phyloP scores from a whole-genome alignment of 2,797 vertebrate species.

The Myiotriccus ornatus region DNA sequence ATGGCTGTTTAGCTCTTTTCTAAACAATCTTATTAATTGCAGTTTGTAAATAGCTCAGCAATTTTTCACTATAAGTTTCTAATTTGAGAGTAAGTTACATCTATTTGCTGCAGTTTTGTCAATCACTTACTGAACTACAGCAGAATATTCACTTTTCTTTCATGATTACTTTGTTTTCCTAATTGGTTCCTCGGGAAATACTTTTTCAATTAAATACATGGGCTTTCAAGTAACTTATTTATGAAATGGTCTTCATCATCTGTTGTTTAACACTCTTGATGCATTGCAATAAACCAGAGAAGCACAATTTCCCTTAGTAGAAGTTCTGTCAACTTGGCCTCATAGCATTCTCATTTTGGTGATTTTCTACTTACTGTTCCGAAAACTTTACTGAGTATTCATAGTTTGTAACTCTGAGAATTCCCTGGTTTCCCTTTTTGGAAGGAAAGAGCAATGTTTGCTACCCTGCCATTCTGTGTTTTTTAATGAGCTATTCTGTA shows the following conservation, averaged over 20 bases:
- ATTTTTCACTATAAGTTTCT: not conserved
- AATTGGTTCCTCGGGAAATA: slow-evolving; percentile 29
- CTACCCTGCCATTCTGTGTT: not conserved
- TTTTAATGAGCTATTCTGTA: slow-evolving; percentile 35
- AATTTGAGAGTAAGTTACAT: not conserved
- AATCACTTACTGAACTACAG: not conserved
- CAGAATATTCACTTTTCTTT: not conserved
- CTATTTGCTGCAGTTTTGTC: not conserved
- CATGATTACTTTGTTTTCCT: slow-evolving; percentile 2
- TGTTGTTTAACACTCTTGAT: not conserved
- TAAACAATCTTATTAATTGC: not conserved
- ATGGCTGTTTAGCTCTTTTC: not conserved
- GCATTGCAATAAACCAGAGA: not conserved
- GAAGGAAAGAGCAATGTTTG: slow-evolving; percentile 1
- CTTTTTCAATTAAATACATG: not conserved
- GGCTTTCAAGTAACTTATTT: slow-evolving; percentile 20
- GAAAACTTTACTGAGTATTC: slow-evolving; percentile 20
- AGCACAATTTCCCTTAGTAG: not conserved
- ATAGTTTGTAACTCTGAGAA: not conserved
- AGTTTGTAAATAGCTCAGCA: not conserved
- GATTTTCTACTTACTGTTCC: not conserved
- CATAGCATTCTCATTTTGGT: not conserved
- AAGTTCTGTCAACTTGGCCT: not conserved
- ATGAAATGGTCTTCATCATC: not conserved
- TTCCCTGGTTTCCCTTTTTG: not conserved